phyloP scores from a whole-genome alignment of 2,888 invertebrate genomes.

The Ornithoptera priamus region DNA sequence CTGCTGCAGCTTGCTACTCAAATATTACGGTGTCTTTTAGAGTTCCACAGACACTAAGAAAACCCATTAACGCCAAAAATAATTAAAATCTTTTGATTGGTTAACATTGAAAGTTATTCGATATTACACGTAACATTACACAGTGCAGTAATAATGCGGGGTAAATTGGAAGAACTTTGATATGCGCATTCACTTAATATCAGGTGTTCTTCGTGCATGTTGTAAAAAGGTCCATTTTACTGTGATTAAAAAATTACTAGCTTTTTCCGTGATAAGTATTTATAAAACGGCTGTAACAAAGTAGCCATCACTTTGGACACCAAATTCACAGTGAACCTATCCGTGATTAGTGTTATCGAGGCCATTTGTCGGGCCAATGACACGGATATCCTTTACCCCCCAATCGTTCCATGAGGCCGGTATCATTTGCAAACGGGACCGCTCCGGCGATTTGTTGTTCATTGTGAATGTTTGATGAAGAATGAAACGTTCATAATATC shows the following conservation, averaged over 20 bases:
- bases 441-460: conserved; percentile 23
- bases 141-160: too few species aligned
- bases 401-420: conserved; percentile 7
- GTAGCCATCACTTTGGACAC: neutral
- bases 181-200: too few species aligned
- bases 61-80: too few species aligned
- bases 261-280: neutral
- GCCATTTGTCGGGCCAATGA: conserved; percentile 25
- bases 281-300: neutral
- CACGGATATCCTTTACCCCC: conserved; percentile 18
- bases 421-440: conserved; percentile 11
- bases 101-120: too few species aligned
- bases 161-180: too few species aligned
- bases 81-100: too few species aligned
- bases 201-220: too few species aligned
- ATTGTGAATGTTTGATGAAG: conserved; percentile 28
- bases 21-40: too few species aligned
- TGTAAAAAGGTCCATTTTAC: neutral
- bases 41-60: too few species aligned
- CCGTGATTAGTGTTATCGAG: conserved; percentile 19
- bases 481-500: conserved; percentile 8
- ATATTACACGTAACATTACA: too few species aligned
- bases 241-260: neutral
- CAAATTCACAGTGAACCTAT: conserved; percentile 1
- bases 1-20: too few species aligned